Evolutionary conservation across 2,888 invertebrate species (phyloP).

Genomic region (Helobdella robusta): DNA sequence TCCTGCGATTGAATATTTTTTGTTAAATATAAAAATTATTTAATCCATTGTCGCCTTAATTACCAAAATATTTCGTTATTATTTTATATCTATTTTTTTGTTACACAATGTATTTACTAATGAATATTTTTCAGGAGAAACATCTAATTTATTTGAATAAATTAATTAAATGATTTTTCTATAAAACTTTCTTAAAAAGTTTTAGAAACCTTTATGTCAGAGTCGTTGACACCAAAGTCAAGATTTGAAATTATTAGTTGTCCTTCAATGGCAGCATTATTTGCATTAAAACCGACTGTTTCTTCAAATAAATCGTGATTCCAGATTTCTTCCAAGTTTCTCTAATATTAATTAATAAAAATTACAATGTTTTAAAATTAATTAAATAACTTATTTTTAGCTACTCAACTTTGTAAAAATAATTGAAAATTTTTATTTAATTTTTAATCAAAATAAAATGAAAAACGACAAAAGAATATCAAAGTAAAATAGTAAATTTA

Average conservation of each 20-base stretch:
- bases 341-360: conserved; percentile 7
- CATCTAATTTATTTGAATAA: too few species aligned
- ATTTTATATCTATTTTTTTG: too few species aligned
- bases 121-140: too few species aligned
- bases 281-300: conserved; percentile 45
- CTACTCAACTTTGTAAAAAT: background rate
- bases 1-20: conserved; percentile 59
- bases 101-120: too few species aligned
- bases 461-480: too few species aligned
- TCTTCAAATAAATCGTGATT: conserved; percentile 90
- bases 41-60: too few species aligned
- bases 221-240: conserved; percentile 92
- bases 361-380: background rate
- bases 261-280: conserved; percentile 48
- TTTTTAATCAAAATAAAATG: too few species aligned
- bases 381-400: background rate
- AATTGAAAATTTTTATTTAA: background rate
- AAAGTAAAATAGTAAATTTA: too few species aligned
- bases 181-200: too few species aligned
- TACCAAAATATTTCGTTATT: too few species aligned
- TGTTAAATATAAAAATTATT: too few species aligned
- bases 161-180: too few species aligned
- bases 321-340: conserved; percentile 67
- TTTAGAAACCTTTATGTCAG: conserved; percentile 83
- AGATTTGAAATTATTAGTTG: conserved; percentile 90